phyloP scores from a whole-genome alignment of 2,113 vertebrate genomes.

The Scolopax mira region DNA sequence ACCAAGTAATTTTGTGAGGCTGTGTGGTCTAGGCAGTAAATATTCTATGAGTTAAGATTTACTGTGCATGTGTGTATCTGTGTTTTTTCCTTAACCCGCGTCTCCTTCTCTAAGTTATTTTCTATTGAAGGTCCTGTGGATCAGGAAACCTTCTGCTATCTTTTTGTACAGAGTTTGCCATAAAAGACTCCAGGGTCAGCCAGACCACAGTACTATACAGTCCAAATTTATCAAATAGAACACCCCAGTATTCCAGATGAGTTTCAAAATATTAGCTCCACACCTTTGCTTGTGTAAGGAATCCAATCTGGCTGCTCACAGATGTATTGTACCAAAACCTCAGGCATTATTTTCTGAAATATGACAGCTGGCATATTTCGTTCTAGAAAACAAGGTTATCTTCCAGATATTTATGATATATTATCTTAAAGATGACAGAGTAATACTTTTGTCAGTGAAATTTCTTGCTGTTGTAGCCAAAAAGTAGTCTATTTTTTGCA shows the following conservation, averaged over 20 bases:
- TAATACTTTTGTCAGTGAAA: background rate
- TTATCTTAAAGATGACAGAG: background rate
- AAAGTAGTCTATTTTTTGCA: background rate
- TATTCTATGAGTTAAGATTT: background rate
- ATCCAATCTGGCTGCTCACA: background rate
- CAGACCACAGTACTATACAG: too few relatives aligned
- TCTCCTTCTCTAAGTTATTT: background rate
- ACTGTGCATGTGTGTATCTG: too few relatives aligned
- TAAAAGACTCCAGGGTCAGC: background rate
- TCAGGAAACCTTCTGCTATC: background rate
- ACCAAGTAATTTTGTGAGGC: background rate
- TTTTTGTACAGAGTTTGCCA: background rate
- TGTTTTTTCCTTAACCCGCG: background rate
- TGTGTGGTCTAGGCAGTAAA: background rate
- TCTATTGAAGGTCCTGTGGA: background rate
- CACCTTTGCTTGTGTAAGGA: background rate
- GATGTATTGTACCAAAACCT: background rate
- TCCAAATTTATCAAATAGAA: background rate
- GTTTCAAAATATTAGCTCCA: background rate
- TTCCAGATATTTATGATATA: background rate
- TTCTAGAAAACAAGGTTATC: background rate
- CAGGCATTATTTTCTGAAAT: background rate
- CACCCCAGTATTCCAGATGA: background rate
- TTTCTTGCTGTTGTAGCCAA: background rate
- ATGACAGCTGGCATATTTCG: background rate